Evolutionary conservation across 2,888 invertebrate genomes (phyloP).

Genomic region (Endotricha flammealis): DNA sequence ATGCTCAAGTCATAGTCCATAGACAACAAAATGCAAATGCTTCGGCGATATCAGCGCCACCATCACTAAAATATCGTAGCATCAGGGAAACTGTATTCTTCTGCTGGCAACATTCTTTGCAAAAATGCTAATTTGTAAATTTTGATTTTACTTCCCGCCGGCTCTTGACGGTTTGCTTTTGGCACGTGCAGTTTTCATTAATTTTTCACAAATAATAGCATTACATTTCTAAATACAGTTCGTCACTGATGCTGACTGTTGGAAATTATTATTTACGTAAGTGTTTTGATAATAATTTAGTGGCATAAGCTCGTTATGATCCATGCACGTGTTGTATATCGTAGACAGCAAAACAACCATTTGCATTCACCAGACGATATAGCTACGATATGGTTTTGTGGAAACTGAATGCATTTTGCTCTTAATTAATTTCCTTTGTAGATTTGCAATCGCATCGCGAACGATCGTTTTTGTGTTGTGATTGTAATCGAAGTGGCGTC

Average conservation of each 20-base stretch:
- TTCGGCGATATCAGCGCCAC: constrained; percentile 6
- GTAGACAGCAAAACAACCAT: constrained; percentile 73
- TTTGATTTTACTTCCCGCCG: constrained; percentile 73
- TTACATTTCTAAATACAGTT: constrained; percentile 39
- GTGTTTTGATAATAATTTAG: constrained; percentile 39
- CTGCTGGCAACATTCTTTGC: constrained; percentile 37
- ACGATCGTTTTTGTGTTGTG: constrained; percentile 4
- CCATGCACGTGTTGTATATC: constrained; percentile 67
- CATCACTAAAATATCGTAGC: background rate
- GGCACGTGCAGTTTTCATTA: constrained; percentile 72
- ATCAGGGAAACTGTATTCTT: constrained; percentile 1
- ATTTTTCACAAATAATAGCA: constrained; percentile 43
- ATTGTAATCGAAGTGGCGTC: constrained; percentile 38
- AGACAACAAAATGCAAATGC: background rate
- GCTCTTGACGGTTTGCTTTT: constrained; percentile 71
- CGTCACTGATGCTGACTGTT: constrained; percentile 66
- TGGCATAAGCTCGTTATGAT: constrained; percentile 36
- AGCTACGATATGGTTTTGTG: constrained; percentile 69
- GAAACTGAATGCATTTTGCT: constrained; percentile 17
- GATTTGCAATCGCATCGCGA: constrained; percentile 16
- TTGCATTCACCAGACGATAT: constrained; percentile 59
- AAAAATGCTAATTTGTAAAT: constrained; percentile 48
- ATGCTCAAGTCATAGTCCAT: too few relatives aligned
- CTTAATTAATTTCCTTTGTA: constrained; percentile 10
- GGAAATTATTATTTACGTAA: constrained; percentile 59